Evolutionary conservation across 2,113 vertebrate genomes (phyloP).

Genomic region (Labeo catla): DNA sequence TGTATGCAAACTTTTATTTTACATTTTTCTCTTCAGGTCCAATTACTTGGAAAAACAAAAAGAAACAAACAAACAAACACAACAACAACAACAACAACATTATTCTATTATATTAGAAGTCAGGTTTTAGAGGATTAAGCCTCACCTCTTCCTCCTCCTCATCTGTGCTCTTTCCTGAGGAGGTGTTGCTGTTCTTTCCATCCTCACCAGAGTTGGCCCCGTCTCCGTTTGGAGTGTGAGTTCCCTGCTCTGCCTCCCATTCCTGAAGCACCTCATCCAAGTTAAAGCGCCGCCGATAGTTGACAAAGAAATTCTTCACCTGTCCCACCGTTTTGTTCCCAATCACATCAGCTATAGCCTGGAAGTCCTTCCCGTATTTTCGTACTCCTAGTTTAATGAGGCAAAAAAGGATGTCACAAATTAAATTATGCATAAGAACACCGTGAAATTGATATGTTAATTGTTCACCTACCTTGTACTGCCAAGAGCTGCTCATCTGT

Average conservation of each 20-base stretch:
- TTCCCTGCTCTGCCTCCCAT: slow-evolving; percentile 99
- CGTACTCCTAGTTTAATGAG: slow-evolving; percentile 86
- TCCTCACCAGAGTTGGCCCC: slow-evolving; percentile 90
- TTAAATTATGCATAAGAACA: background rate
- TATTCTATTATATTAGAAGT: too few relatives aligned
- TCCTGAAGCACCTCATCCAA: slow-evolving; percentile 99
- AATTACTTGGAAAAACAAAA: too few relatives aligned
- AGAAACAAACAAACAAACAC: too few relatives aligned
- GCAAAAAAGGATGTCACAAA: background rate
- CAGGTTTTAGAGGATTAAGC: background rate
- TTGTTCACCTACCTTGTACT: slow-evolving; percentile 87
- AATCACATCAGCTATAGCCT: slow-evolving; percentile 99
- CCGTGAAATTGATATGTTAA: background rate
- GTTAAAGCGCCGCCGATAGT: slow-evolving; percentile 99
- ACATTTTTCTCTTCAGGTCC: too few relatives aligned
- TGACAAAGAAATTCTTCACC: slow-evolving; percentile 99
- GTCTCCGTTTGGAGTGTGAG: slow-evolving; percentile 90
- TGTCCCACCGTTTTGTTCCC: slow-evolving; percentile 99
- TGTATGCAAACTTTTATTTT: too few relatives aligned
- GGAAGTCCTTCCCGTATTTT: slow-evolving; percentile 99
- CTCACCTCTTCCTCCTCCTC: slow-evolving; percentile 94
- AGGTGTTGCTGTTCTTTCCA: slow-evolving; percentile 90
- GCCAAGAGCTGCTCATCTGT: slow-evolving; percentile 98
- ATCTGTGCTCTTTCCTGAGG: slow-evolving; percentile 96
- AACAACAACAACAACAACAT: too few relatives aligned